These are phyloP conservation scores for Meghimatium bilineatum DNA, from an alignment of 2,888 invertebrate species.

Conservation along the genomic window DNA sequence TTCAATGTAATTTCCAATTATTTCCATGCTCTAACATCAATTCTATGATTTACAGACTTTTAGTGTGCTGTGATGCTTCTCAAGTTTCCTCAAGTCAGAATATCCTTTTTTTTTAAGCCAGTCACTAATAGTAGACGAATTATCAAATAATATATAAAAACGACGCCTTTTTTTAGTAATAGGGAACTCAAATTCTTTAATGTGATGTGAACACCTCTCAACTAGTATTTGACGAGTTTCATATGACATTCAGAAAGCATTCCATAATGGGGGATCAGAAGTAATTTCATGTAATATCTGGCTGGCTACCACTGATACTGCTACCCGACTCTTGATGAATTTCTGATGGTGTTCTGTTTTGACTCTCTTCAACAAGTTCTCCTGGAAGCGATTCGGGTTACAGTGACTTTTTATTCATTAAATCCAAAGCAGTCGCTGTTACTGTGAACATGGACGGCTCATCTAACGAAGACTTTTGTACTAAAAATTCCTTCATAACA, in stretches of 20 bases:
- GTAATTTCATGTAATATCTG: background rate
- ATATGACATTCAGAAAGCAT: background rate
- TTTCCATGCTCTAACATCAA: too few relatives aligned
- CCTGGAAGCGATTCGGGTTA: background rate
- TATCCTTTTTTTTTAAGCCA: too few relatives aligned
- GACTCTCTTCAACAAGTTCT: conserved; percentile 10
- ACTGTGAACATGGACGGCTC: background rate
- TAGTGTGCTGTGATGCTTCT: too few relatives aligned
- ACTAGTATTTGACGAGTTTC: background rate
- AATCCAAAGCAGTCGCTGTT: conserved; percentile 8
- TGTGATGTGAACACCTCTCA: background rate
- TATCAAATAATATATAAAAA: too few relatives aligned
- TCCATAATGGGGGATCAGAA: background rate
- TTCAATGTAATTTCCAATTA: too few relatives aligned
- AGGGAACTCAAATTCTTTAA: too few relatives aligned
- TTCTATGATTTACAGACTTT: too few relatives aligned
- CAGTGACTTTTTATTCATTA: background rate
- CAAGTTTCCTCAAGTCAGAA: too few relatives aligned
- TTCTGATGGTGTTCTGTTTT: conserved; percentile 6
- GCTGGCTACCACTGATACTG: background rate
- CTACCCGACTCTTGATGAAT: conserved; percentile 2
- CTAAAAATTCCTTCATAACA: background rate
- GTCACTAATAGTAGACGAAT: too few relatives aligned
- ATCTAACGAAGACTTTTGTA: background rate
- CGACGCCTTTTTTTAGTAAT: too few relatives aligned